These are phyloP conservation scores for Caenorhabditis sulstoni DNA, from an alignment of 2,888 invertebrate species.

Conservation along the genomic window DNA sequence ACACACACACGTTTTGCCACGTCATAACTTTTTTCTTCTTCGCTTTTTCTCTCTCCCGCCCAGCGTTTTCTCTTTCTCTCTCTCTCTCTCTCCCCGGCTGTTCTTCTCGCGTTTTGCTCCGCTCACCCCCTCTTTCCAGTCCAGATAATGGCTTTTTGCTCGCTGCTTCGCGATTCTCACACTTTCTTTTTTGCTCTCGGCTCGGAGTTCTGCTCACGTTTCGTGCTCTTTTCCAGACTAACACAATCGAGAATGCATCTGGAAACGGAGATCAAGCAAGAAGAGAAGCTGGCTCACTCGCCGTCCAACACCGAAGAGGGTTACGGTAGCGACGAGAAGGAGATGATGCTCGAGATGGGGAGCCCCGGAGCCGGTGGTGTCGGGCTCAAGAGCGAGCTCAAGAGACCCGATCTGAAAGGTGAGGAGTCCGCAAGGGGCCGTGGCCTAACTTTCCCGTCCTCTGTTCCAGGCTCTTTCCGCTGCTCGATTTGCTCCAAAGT, in stretches of 20 bases:
- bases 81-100: background rate
- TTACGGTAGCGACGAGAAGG: constrained; percentile 50
- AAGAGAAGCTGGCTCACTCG: constrained; percentile 15
- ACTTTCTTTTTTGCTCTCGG: background rate
- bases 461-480: constrained; percentile 71
- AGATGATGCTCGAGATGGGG: constrained; percentile 15
- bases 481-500: constrained; percentile 76
- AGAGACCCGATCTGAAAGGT: constrained; percentile 71
- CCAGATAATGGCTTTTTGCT: constrained; percentile 37
- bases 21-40: constrained; percentile 14
- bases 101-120: constrained; percentile 27
- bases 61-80: background rate
- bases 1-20: too few species aligned
- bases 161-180: background rate
- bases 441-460: background rate
- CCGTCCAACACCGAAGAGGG: constrained; percentile 31
- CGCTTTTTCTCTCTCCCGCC: background rate
- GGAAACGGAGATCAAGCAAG: constrained; percentile 7
- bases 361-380: too few species aligned
- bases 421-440: too few species aligned
- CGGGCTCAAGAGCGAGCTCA: constrained; percentile 59
- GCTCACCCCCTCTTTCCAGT: constrained; percentile 2
- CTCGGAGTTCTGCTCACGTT: constrained; percentile 6
- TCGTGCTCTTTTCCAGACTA: background rate
- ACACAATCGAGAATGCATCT: too few species aligned